phyloP scores from a whole-genome alignment of 2,888 invertebrate species.

The Cryptus armator region DNA sequence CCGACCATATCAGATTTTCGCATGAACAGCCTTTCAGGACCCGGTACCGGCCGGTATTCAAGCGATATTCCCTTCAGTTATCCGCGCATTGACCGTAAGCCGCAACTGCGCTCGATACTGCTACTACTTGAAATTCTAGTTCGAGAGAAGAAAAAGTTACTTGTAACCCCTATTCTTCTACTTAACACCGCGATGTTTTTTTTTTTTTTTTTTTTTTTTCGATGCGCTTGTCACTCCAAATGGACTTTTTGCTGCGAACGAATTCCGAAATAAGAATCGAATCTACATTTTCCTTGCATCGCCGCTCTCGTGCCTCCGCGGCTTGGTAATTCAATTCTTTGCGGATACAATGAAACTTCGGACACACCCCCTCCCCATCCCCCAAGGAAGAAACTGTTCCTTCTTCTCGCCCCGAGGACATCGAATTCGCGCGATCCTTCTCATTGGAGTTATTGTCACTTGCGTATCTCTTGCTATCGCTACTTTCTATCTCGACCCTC shows the following conservation, averaged over 20 bases:
- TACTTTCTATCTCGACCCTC: neutral
- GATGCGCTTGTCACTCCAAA: conserved; percentile 7
- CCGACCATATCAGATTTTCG: neutral
- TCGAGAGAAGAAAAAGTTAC: conserved; percentile 26
- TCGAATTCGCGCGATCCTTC: neutral
- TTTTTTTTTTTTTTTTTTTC: conserved; percentile 20
- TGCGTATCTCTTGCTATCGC: conserved; percentile 1
- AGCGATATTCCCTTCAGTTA: neutral
- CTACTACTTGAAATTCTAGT: conserved; percentile 2
- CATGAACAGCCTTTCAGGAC: neutral
- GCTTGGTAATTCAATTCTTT: conserved; percentile 70
- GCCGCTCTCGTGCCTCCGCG: neutral
- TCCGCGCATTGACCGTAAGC: neutral
- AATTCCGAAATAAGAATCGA: conserved; percentile 29
- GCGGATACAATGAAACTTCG: conserved; percentile 41
- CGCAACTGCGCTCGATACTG: neutral
- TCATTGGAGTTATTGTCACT: conserved; percentile 33
- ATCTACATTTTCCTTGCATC: conserved; percentile 9
- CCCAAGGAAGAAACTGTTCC: conserved; percentile 25
- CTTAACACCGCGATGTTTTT: neutral
- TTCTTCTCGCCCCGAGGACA: conserved; percentile 14
- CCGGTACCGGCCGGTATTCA: neutral
- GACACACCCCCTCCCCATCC: conserved; percentile 12
- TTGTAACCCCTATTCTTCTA: neutral
- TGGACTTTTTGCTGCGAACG: conserved; percentile 41